Percentiles rank a stretch among this genome's conserved stretches.
phyloP scores from a whole-genome alignment of 1,140 invertebrate species.

The Camponotus floridanus region DNA sequence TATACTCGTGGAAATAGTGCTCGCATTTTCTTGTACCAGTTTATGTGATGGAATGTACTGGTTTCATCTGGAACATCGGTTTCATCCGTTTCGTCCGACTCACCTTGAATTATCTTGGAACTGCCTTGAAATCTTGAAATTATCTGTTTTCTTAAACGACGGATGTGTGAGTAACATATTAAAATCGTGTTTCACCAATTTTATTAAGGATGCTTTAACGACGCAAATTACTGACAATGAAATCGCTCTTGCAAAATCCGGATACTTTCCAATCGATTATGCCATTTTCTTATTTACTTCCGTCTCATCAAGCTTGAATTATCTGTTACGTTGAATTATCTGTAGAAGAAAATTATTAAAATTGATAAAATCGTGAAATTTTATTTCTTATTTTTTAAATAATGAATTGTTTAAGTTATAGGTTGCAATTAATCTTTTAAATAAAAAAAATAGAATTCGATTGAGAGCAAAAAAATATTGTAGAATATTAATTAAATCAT shows the following conservation, averaged over 20 bases:
- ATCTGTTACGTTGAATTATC: neutral
- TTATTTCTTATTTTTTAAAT: neutral
- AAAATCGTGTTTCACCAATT: slow-evolving; percentile 4
- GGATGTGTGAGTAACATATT: slow-evolving; percentile 9
- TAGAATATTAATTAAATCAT: neutral
- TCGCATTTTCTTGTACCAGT: slow-evolving; percentile 27
- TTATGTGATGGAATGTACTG: slow-evolving; percentile 14
- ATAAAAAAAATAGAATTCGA: neutral
- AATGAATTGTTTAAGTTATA: neutral
- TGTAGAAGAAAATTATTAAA: slow-evolving; percentile 24
- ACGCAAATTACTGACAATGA: slow-evolving; percentile 1
- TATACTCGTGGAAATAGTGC: slow-evolving; percentile 30
- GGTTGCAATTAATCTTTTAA: neutral
- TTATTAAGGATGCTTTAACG: slow-evolving; percentile 22
- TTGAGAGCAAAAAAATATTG: slow-evolving; percentile 7
- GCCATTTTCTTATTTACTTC: neutral
- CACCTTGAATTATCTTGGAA: slow-evolving; percentile 27
- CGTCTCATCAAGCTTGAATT: slow-evolving; percentile 9
- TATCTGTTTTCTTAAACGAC: slow-evolving; percentile 13
- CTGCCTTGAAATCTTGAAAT: slow-evolving; percentile 25
- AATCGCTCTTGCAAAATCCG: neutral
- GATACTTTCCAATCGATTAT: slow-evolving; percentile 21
- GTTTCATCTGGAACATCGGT: slow-evolving; percentile 29
- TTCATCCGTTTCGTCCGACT: slow-evolving; percentile 18
- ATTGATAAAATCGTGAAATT: slow-evolving; percentile 2